A percentile compares a stretch with the other conserved stretches of the same genome.
Evolutionary conservation across 2,113 vertebrate genomes (phyloP).

Genomic region (Colius striatus): DNA sequence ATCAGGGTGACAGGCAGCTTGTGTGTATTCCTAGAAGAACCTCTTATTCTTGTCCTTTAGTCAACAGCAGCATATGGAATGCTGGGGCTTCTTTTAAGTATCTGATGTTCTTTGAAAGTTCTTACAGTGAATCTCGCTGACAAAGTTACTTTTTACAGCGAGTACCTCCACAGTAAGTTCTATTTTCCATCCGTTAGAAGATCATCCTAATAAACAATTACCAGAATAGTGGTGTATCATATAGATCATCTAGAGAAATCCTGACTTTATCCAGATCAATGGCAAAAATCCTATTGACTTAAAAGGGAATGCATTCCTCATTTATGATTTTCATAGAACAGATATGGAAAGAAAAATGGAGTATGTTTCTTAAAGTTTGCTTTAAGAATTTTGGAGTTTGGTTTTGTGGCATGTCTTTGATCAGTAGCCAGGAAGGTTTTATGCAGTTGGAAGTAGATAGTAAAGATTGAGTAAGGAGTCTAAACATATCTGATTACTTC

Average conservation of each 20-base stretch:
- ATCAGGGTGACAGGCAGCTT: not conserved
- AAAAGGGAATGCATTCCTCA: constrained; percentile 5
- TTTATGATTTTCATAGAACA: constrained; percentile 6
- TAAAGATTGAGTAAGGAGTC: not conserved
- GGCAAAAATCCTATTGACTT: constrained; percentile 20
- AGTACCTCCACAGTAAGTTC: not conserved
- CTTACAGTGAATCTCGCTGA: not conserved
- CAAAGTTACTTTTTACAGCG: not conserved
- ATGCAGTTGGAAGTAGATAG: not conserved
- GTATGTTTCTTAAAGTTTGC: not conserved
- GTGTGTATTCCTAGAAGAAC: not conserved
- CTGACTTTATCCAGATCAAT: constrained; percentile 9
- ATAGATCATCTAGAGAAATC: not conserved
- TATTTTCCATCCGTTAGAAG: not conserved
- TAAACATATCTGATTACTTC: not conserved
- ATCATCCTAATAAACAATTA: not conserved
- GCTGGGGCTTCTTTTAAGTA: not conserved
- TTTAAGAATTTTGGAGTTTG: not conserved
- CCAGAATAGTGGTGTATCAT: constrained; percentile 11
- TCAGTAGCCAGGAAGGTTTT: not conserved
- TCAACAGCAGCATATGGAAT: not conserved
- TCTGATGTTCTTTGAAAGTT: not conserved
- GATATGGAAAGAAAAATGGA: not conserved
- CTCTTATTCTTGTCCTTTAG: not conserved
- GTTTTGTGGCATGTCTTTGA: not conserved